Percentiles rank a stretch among this genome's conserved stretches.
Evolutionary conservation across 2,888 invertebrate genomes (phyloP).

Genomic region (Xylota sylvarum): DNA sequence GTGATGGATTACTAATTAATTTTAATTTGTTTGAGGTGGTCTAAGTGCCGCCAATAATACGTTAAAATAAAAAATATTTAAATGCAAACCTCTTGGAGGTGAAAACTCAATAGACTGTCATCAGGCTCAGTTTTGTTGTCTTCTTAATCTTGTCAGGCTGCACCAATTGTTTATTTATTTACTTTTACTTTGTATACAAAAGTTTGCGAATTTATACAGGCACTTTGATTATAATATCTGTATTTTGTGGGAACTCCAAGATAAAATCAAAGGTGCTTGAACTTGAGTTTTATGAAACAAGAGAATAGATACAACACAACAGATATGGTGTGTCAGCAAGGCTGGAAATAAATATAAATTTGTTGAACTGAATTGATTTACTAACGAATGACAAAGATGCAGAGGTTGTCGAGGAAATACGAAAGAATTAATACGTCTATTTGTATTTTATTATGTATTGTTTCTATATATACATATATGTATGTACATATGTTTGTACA

Average conservation of each 20-base stretch:
- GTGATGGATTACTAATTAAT: constrained; percentile 45
- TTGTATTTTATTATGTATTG: too few relatives aligned
- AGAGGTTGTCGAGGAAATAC: too few relatives aligned
- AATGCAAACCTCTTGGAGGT: neutral
- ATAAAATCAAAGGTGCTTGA: constrained; percentile 37
- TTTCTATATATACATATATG: too few relatives aligned
- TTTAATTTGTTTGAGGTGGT: constrained; percentile 25
- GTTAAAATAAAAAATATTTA: constrained; percentile 1
- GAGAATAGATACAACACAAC: neutral
- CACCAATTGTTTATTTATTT: constrained; percentile 27
- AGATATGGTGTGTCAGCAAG: neutral
- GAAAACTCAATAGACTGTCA: neutral
- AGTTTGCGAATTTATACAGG: constrained; percentile 6
- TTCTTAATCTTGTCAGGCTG: constrained; percentile 12
- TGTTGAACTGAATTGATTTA: too few relatives aligned
- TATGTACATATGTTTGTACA: too few relatives aligned
- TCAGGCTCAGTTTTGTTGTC: neutral
- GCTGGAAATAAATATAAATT: neutral
- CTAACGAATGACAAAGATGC: too few relatives aligned
- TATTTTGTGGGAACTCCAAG: constrained; percentile 12
- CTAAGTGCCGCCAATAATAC: constrained; percentile 14
- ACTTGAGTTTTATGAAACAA: constrained; percentile 42
- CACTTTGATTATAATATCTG: constrained; percentile 20
- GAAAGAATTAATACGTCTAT: too few relatives aligned
- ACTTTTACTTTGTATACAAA: constrained; percentile 16